Evolutionary conservation across 2,113 vertebrate species (phyloP), one percentile per base, ranked within the genome.

Genomic region (Nyctereutes procyonoides): DNA sequence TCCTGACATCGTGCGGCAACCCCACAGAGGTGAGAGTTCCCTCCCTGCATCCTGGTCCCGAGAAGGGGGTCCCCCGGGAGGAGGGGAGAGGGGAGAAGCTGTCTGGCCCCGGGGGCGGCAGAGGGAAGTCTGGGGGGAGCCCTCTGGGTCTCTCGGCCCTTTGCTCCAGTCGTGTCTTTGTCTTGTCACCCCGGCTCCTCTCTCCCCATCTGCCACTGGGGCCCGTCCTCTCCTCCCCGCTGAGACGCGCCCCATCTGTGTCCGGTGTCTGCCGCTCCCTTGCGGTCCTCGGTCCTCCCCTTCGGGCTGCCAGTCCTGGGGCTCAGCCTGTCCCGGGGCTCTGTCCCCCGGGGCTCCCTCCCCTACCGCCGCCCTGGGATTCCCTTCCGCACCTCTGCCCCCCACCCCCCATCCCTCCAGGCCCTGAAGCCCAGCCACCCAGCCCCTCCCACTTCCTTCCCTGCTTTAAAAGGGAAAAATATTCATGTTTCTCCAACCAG

Each of bases 21-120:
- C 98, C 97, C 93, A 99, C 99, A 83, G 98, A 99, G 99, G 99
- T 99, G 98, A 98, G 98, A 98, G 77, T 58, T 53, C 15, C 28
- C 10, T 62, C 5, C n/a, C 32, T 16, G 71, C 2, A 19, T 56
- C 55, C 35, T 35, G 32, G 0, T 5, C 43, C 43, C 1, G 56
- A n/a, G 69, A 43, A 16, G 43, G 16, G 53, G 69, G 24, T 56
- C 17, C 62, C 19, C 2, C 6, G 74, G 74, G 88, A 56, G 43
- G 35, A 35, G 74, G 83, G 74, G 8, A 22, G 35, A 35, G 74
- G 83, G 74, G 8, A 22, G 81, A 28, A 56, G 88, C 90, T 30
- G 79, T 38, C 7, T 1, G 22, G 60, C 53, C n/a, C 30, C 9
- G 19, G 32, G 79, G 30, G 48, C 16, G 6, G 30, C 76, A 26